phyloP scores from a whole-genome alignment of 2,113 vertebrate species.

The Brienomyrus longianalis region DNA sequence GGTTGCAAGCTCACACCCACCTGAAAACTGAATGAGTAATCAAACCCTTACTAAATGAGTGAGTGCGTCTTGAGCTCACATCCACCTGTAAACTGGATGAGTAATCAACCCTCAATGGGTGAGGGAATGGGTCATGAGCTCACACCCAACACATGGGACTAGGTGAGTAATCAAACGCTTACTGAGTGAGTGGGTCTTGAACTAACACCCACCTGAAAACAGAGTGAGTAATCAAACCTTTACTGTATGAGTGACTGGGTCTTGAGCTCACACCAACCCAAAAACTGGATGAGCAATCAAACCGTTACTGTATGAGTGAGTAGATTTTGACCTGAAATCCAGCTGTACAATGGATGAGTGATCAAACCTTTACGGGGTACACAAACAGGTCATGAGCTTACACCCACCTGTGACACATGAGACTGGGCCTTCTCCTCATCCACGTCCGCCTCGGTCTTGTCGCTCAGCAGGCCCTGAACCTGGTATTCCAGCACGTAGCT shows the following conservation, averaged over 20 bases:
- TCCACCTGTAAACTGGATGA: not conserved
- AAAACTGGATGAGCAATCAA: too few relatives aligned
- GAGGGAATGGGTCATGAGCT: not conserved
- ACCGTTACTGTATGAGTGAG: too few relatives aligned
- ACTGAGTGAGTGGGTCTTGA: too few relatives aligned
- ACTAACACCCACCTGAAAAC: too few relatives aligned
- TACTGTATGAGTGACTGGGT: too few relatives aligned
- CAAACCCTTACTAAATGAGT: too few relatives aligned
- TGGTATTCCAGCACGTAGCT: conserved; percentile 97
- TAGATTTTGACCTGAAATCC: too few relatives aligned
- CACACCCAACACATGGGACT: not conserved
- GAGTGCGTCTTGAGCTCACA: not conserved
- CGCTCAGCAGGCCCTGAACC: conserved; percentile 86
- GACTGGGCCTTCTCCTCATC: conserved; percentile 71
- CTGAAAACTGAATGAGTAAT: not conserved
- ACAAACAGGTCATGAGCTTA: not conserved
- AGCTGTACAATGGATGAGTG: too few relatives aligned
- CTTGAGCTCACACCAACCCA: too few relatives aligned
- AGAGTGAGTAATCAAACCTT: too few relatives aligned
- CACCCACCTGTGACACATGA: conserved; percentile 71
- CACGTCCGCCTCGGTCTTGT: conserved; percentile 74
- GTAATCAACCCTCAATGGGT: not conserved
- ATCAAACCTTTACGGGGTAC: too few relatives aligned
- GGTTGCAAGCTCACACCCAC: not conserved
- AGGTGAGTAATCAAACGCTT: not conserved